Evolutionary conservation across 2,888 invertebrate genomes (phyloP), one percentile per base, ranked within the genome.

Genomic region (Synanthedon myopaeformis): DNA sequence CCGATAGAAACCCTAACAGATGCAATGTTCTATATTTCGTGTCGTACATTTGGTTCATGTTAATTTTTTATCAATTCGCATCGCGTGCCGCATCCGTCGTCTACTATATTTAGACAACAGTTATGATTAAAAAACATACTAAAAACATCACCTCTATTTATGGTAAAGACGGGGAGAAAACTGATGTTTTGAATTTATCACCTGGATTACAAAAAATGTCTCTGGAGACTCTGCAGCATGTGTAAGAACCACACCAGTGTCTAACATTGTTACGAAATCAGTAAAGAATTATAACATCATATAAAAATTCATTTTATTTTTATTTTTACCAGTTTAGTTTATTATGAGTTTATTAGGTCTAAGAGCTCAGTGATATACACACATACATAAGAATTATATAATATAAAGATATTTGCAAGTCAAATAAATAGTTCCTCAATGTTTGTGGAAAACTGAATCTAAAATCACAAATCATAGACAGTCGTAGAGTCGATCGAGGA

Each of bases 141-240:
- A 35, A 59, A 56, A 55, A 57, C 53, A 57, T 54, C 57, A 52
- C 53, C 55, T 55, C 61, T 79, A 79, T 79, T 78, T 76, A 76
- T 72, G 70, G 68, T 62, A 58, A 59, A 58, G 61, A 62, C 64
- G 66, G 76, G 49, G 77, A 75, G 67, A 68, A 59, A 58, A 62
- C 62, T 55, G 52, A 61, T 59, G 63, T 69, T 70, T 72, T 52
- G 67, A 66, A 76, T 76, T 75, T 72, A 77, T 79, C 81, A 82
- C 77, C 76, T 79, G 80, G 76, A 72, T 74, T 72, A 69, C 58
- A 76, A 82, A 62, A 76, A 78, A 75, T 61, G 45, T 64, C 67
- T 64, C 69, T 61, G 57, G 58, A 66, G 66, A 65, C 65, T 60
- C 45, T 13, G 45, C 45, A 35, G 35, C 23, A 23, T 35, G 35